Base-by-base conservation (phyloP, 2,113 vertebrate species). In the Hoplias malabaricus region DNA sequence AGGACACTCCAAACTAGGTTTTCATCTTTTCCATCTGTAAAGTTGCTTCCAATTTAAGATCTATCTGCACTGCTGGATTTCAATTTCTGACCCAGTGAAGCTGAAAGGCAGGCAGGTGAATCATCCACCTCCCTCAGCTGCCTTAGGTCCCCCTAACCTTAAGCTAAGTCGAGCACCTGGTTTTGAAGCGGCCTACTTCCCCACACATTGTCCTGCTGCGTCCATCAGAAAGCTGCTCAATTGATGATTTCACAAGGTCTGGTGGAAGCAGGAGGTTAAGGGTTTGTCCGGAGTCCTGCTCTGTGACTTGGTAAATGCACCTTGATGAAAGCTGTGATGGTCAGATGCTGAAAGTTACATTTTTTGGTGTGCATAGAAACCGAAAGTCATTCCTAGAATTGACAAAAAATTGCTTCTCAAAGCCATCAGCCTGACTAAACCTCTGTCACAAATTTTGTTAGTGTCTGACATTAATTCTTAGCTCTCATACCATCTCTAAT, bases 31-130 rank as follows among this genome's bases (percentile, higher is more conserved):
- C 73, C 83, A 82, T 82, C 77, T 76, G 73, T 79, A 73, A 84
- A 83, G 73, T 67, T 82, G 75, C 80, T 74, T 78, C 70, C 78
- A 86, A 86, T 86, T 85, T 83, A 77, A 85, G 85, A 67, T 82
- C 81, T 72, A 80, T 84, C 78, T 76, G 57, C 73, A 73, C 61
- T 14, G 38, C 38, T 80, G 81, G 69, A 83, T 85, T 85, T 82
- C 82, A 85, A 78, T 83, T 80, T 82, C 75, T 83, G 82, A 80
- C 79, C 81, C 75, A 82, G 53, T 72, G 69, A 57, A 85, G 78
- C 79, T 78, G 72, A 84, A 82, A 82, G 73, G 27, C 73, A 72
- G 59, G 78, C 61, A 34, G 72, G 75, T 38, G 70, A 73, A 76
- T 79, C 59, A 70, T 48, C 36, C 25, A 10, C 62, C 33, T 59